Evolutionary conservation across 2,888 invertebrate species (phyloP).

Genomic region (Bombylius major): DNA sequence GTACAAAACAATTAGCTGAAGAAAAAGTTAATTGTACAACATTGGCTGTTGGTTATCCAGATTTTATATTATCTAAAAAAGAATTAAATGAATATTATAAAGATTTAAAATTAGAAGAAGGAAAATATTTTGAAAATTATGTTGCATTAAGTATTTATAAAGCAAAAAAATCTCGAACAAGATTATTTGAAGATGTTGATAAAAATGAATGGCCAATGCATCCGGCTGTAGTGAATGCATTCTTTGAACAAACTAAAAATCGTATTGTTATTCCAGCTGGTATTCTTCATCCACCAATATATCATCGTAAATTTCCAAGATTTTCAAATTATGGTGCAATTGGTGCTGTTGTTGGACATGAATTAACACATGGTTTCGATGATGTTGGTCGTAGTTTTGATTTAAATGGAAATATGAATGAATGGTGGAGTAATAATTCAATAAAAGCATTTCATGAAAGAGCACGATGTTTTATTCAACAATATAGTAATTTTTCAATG

Average conservation of each 20-base stretch:
- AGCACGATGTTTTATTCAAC: conserved; percentile 16
- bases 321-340: conserved; percentile 18
- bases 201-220: conserved; percentile 75
- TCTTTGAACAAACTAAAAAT: conserved; percentile 84
- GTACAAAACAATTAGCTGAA: conserved; percentile 67
- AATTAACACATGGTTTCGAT: conserved; percentile 20
- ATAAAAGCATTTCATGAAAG: conserved; percentile 14
- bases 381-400: conserved; percentile 17
- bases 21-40: conserved; percentile 81
- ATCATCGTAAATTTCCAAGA: conserved; percentile 67
- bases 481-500: conserved; percentile 17
- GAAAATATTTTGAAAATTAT: conserved; percentile 72
- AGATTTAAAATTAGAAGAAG: conserved; percentile 49
- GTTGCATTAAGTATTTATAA: conserved; percentile 46
- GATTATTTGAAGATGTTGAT: conserved; percentile 68
- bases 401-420: conserved; percentile 14
- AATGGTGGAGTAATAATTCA: conserved; percentile 18
- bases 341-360: conserved; percentile 20
- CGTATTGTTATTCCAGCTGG: conserved; percentile 90
- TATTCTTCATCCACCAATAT: conserved; percentile 82
- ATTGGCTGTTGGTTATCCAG: conserved; percentile 88
- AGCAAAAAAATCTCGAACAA: conserved; percentile 30
- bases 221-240: conserved; percentile 79
- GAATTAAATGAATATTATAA: conserved; percentile 72
- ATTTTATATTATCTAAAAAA: conserved; percentile 66